Evolutionary conservation across 1,140 invertebrate genomes (phyloP), one percentile per base, ranked within the genome.

Genomic region (Odontomachus brunneus): DNA sequence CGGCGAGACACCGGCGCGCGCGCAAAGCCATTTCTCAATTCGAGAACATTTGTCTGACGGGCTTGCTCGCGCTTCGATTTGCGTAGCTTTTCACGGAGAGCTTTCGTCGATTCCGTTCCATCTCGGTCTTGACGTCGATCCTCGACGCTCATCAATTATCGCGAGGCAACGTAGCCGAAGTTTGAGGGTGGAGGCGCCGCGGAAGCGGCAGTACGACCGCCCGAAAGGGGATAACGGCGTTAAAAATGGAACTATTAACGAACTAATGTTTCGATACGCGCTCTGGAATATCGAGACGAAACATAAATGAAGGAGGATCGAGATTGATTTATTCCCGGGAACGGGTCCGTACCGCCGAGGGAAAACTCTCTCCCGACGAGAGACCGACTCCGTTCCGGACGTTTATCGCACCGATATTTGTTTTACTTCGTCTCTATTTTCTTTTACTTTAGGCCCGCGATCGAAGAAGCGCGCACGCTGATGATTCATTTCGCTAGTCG

Each of bases 11-110:
- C 62, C 69, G 48, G 3, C 62, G 33, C 26, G 53, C 4, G 12
- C 60, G 62, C 62, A 67, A 63, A 78, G 88, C 60, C 82, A 65
- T 88, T 89, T 84, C 60, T 89, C 55, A 69, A 84, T 53, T 81
- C 19, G 44, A 62, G 44, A 71, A 60, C 57, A 29, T 74, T 85
- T 73, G 55, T 84, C 76, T 82, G 59, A 59, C 71, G 59, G 67
- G 62, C 73, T 81, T 85, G 71, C 85, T 44, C 65, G 76, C 53
- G 12, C 24, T 9, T 12, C 26, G 19, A 33, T 48, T 38, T 26
- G n/a, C 73, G 60, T 60, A 67, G 71, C 57, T 73, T 24, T 51
- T 26, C 17, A 26, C 65, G 2, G 24, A 48, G n/a, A 66, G 51
- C n/a, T 22, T 66, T 53, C 62, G 62, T 82, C n/a, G 38, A 49